Evolutionary conservation across 2,888 invertebrate species (phyloP).

Genomic region (Melangyna quadrimaculata): DNA sequence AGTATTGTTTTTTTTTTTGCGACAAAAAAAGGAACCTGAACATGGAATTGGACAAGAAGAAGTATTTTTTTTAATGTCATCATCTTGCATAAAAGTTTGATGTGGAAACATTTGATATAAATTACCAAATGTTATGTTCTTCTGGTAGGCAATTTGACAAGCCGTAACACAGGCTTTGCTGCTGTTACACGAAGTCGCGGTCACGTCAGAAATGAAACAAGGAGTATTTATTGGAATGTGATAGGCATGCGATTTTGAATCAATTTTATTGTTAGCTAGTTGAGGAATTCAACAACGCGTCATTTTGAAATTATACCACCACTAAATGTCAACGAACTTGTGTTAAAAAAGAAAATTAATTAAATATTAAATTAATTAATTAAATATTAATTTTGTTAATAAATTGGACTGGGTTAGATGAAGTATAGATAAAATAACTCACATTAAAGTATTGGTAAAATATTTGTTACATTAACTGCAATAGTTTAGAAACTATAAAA

Average conservation of each 20-base stretch:
- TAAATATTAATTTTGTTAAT: background rate
- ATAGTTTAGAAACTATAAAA: no score
- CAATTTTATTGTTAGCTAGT: constrained; percentile 52
- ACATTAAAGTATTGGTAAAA: no score
- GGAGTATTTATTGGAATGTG: constrained; percentile 41
- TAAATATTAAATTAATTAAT: background rate
- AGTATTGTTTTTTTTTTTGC: background rate
- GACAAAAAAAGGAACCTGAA: background rate
- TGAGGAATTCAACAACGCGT: constrained; percentile 42
- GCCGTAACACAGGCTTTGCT: constrained; percentile 4
- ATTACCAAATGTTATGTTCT: constrained; percentile 54
- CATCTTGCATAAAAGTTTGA: constrained; percentile 46
- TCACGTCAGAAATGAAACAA: constrained; percentile 1
- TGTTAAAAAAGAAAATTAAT: background rate
- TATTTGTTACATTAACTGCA: no score
- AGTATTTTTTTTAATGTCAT: constrained; percentile 46
- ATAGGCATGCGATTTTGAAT: constrained; percentile 49
- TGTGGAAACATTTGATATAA: constrained; percentile 36
- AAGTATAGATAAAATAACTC: no score
- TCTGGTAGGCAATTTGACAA: constrained; percentile 39
- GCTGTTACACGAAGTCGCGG: constrained; percentile 9
- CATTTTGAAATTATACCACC: constrained; percentile 26
- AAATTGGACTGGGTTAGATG: background rate
- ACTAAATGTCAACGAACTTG: constrained; percentile 20
- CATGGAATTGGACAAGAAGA: constrained; percentile 7